Evolutionary conservation across 2,888 invertebrate genomes (phyloP), one percentile per base, ranked within the genome.

Genomic region (Criorhina ranunculi): DNA sequence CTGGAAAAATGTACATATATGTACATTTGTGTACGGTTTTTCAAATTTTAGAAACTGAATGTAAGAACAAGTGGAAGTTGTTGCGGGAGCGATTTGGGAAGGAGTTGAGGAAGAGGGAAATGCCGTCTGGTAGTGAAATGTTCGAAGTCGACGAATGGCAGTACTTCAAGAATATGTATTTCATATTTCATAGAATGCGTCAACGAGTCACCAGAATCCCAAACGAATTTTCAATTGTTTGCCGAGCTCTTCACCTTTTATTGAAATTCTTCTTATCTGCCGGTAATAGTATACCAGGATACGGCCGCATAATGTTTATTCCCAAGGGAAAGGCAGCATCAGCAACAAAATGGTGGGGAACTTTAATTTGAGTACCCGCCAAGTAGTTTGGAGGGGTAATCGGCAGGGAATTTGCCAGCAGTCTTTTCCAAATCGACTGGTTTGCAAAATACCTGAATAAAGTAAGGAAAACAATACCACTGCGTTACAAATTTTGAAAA

Each of bases 131-230:
- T n/a, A n/a, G n/a, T n/a, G n/a, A n/a, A n/a, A n/a, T n/a, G n/a
- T n/a, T n/a, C n/a, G n/a, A n/a, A n/a, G n/a, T n/a, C n/a, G 49
- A 17, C 9, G 49, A 49, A 49, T 49, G 49, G 49, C 49, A 17
- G 19, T 24, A 49, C n/a, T 49, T 49, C n/a, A 2, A 57, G 15
- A 19, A 40, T 59, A 19, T 59, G 37, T 2, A 6, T 9, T 59
- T 42, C 19, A 55, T 70, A 5, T 53, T 79, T 7, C 51, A 19
- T 12, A 86, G 55, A 37, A 78, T 72, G 15, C 76, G 44, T 67
- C 83, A 83, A 8, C 83, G 73, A 8, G 69, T 37, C n/a, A 69
- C 33, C n/a, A 86, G 46, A 40, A 72, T 78, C 53, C 83, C 77
- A 42, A 83, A 78, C 5, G 46, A 29, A 31, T 83, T 73, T 42